Percentiles rank a stretch among this genome's conserved stretches.
Conservation (phyloP, 2,113 vertebrate genomes). For the Lycaon pictus region DNA sequence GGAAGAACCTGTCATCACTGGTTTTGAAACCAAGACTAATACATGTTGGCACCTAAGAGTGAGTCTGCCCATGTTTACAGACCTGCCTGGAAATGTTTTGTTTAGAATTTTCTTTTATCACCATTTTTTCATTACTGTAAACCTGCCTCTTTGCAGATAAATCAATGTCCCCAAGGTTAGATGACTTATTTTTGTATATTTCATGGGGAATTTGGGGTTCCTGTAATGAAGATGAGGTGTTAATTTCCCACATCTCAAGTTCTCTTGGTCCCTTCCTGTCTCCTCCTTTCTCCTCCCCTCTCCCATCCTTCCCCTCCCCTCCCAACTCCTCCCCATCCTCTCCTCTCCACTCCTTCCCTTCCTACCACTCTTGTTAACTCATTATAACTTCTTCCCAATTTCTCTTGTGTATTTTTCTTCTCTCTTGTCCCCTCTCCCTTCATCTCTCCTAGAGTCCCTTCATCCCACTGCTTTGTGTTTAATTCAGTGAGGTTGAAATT, state of each 20-base stretch:
- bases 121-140: background rate
- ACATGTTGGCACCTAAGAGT: rapidly evolving
- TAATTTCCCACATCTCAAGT: rapidly evolving
- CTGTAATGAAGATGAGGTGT: rapidly evolving
- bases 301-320: rapidly evolving
- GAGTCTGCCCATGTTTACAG: rapidly evolving
- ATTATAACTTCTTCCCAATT: background rate
- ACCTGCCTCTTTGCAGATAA: background rate
- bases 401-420: background rate
- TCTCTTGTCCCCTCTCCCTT: background rate
- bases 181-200: background rate
- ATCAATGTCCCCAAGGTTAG: background rate
- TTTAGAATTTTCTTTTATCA: background rate
- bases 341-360: no score
- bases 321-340: rapidly evolving
- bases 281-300: background rate
- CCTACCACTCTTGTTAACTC: no score
- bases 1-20: background rate
- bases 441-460: background rate
- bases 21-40: background rate
- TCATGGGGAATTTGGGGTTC: no score
- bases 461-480: background rate
- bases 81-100: no score
- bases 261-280: background rate
- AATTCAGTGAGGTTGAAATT: background rate